Evolutionary conservation across 2,113 vertebrate genomes (phyloP).

Genomic region (Pseudonaja textilis): DNA sequence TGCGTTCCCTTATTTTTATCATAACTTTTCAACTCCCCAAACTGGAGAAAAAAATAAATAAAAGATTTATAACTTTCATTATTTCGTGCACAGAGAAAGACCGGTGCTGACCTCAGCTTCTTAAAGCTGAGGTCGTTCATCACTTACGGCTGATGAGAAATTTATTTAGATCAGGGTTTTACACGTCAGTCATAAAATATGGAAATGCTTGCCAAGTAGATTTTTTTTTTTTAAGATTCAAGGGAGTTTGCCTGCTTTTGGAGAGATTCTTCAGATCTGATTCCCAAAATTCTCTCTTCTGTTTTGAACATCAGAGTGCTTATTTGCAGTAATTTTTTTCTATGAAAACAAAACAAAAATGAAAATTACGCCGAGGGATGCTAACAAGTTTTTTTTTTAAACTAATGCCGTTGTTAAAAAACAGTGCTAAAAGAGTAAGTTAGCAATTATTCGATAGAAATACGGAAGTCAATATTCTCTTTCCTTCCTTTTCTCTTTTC

Average conservation of each 20-base stretch:
- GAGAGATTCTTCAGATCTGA: not conserved
- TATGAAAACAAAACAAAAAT: not conserved
- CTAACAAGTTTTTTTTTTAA: not conserved
- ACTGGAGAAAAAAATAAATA: not conserved
- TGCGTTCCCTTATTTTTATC: not conserved
- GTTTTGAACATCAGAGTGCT: not conserved
- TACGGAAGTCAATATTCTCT: not conserved
- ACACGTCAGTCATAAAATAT: constrained; percentile 12
- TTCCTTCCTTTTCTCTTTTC: not conserved
- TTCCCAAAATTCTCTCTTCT: not conserved
- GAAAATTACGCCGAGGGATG: not conserved
- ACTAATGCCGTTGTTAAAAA: not conserved
- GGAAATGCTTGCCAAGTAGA: constrained; percentile 9
- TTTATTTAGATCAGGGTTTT: constrained; percentile 22
- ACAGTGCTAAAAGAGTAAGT: not conserved
- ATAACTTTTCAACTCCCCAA: constrained; percentile 10
- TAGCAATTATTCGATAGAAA: not conserved
- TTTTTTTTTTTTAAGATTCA: not conserved
- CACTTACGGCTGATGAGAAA: not conserved
- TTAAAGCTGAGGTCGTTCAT: constrained; percentile 13
- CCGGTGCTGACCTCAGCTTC: constrained; percentile 13
- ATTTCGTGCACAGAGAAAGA: not conserved
- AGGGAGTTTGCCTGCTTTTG: not conserved
- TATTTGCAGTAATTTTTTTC: constrained; percentile 18
- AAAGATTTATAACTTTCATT: constrained; percentile 1